These are phyloP conservation scores for Papilio helenus DNA, from an alignment of 1,140 invertebrate genomes.

Conservation along the genomic window DNA sequence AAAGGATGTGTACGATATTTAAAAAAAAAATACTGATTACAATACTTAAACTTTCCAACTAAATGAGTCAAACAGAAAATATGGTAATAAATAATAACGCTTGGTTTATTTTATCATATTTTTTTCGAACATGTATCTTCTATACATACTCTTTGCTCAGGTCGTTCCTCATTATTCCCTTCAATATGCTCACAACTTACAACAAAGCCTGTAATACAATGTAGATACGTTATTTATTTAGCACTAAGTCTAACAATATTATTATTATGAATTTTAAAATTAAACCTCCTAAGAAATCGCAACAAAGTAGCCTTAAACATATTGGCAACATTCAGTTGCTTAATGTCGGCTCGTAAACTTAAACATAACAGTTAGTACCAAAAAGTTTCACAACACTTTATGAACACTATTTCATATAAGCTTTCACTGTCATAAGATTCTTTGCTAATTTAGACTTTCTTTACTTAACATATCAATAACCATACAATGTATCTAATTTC, in stretches of 20 bases:
- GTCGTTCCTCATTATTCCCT: not conserved
- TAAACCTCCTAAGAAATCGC: constrained; percentile 22
- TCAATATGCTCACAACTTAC: not conserved
- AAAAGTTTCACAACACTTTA: not conserved
- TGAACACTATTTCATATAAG: constrained; percentile 7
- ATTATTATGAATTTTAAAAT: constrained; percentile 13
- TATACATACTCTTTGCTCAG: not conserved
- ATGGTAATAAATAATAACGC: too few relatives aligned
- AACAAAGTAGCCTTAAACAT: constrained; percentile 4
- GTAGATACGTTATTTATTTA: not conserved
- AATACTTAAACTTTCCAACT: not conserved
- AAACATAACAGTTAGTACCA: not conserved
- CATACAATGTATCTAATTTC: not conserved
- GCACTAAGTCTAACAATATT: constrained; percentile 15
- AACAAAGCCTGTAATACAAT: not conserved
- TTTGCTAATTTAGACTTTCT: not conserved
- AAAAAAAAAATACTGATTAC: too few relatives aligned
- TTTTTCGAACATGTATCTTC: not conserved
- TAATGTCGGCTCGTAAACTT: constrained; percentile 20
- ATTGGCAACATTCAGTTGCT: constrained; percentile 6
- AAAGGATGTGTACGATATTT: not conserved
- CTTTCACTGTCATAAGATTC: not conserved
- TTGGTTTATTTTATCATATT: too few relatives aligned
- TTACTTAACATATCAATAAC: not conserved
- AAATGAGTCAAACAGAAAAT: not conserved